Base-by-base conservation (phyloP, 2,888 invertebrate genomes). In the Diabrotica balteata region DNA sequence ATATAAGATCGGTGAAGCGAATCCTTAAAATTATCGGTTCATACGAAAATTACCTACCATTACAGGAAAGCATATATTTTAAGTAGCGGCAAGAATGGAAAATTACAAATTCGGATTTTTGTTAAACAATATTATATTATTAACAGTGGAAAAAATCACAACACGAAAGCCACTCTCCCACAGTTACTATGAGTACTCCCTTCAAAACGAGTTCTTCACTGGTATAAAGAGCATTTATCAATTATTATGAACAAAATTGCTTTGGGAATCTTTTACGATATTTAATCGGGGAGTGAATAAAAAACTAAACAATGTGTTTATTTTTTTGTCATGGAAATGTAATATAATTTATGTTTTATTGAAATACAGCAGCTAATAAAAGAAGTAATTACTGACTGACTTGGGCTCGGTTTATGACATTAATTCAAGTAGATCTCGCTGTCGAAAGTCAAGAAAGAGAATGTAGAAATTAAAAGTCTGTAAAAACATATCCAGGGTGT, bases 101-200 rank as follows among this genome's bases (percentile, higher is more conserved):
- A 70, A 70, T 70, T 70, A 70, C 65, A 70, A 63, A 69, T 69
- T 57, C 52, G 57, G 58, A 67, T 67, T 67, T 32, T 70, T 70
- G 54, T 64, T 65, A 53, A 69, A 66, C 69, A 66, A 63, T 69
- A 68, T 68, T 63, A 66, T 66, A 69, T 69, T 69, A 66, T 69
- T 69, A 69, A 55, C 52, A 55, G 49, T 61, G 57, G 46, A 58
- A 65, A 65, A 68, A 68, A 65, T 53, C 59, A 45, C 54, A 54
- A 66, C 69, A 66, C 69, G 69, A 69, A 66, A 69, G 50, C 59
- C 57, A 66, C 51, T 69, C 69, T 69, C 69, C 66, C 66, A 69
- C 69, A 69, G 66, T 59, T 50, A 63, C 59, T 69, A 32, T 47
- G 10, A 10, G 47, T 47, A 47, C 47, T 7, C 8, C 10, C 68